A percentile compares a stretch with the other conserved stretches of the same genome.
These are phyloP conservation scores for Ormia ochracea DNA, from an alignment of 2,888 invertebrate genomes.

Conservation along the genomic window DNA sequence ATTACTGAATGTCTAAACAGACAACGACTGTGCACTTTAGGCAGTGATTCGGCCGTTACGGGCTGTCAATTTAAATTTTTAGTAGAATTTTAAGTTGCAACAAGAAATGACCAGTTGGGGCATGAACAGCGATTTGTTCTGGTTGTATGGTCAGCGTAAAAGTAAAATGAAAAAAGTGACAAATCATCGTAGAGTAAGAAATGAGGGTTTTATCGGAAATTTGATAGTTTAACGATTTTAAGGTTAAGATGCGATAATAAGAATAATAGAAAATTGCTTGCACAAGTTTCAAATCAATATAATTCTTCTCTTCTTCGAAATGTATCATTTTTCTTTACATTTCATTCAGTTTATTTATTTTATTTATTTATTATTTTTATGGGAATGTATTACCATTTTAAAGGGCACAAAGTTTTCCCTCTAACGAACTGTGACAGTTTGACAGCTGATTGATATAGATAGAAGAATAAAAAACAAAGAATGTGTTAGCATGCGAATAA, in stretches of 20 bases:
- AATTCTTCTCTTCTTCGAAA: neutral
- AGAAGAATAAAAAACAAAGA: neutral
- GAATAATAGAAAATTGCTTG: neutral
- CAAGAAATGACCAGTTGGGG: conserved; percentile 15
- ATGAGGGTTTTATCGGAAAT: conserved; percentile 1
- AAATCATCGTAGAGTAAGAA: neutral
- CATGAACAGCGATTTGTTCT: conserved; percentile 34
- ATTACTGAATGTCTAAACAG: neutral
- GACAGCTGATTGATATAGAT: conserved; percentile 44
- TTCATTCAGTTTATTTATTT: neutral
- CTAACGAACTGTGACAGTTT: conserved; percentile 48
- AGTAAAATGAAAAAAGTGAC: neutral
- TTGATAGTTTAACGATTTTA: neutral
- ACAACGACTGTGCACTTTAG: neutral
- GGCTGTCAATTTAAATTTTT: conserved; percentile 47
- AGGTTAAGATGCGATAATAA: neutral
- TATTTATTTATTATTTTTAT: neutral
- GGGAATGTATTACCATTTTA: conserved; percentile 6
- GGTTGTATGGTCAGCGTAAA: conserved; percentile 19
- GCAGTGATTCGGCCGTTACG: conserved; percentile 23
- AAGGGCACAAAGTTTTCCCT: conserved; percentile 1
- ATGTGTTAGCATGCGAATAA: neutral
- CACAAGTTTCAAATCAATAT: neutral
- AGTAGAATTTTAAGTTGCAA: neutral
- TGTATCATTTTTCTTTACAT: conserved; percentile 38